Conservation (phyloP, 1,140 invertebrate genomes). For the Agrypnia vestita region DNA sequence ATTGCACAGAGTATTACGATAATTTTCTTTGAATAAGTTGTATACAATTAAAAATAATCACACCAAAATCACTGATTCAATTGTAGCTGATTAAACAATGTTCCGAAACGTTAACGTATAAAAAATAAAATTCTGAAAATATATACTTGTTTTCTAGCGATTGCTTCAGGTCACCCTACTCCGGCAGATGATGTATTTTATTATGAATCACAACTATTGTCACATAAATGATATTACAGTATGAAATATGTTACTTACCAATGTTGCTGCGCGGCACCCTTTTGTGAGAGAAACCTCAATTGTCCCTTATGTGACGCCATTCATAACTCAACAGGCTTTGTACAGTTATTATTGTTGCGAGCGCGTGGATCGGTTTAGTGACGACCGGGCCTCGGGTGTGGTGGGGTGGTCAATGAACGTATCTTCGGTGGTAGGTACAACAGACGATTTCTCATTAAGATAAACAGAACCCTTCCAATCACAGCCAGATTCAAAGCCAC, state of each 20-base stretch:
- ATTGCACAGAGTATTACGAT: too few species aligned
- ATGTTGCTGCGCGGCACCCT: slow-evolving; percentile 8
- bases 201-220: slow-evolving; percentile 56
- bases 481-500: too few species aligned
- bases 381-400: not conserved
- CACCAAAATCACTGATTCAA: too few species aligned
- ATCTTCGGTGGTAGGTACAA: too few species aligned
- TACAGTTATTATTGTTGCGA: slow-evolving; percentile 5
- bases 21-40: too few species aligned
- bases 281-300: slow-evolving; percentile 45
- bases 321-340: slow-evolving; percentile 35
- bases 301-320: slow-evolving; percentile 30
- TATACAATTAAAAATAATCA: too few species aligned
- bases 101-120: too few species aligned
- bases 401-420: not conserved
- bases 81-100: too few species aligned
- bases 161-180: not conserved
- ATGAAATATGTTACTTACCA: slow-evolving; percentile 57
- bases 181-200: slow-evolving; percentile 54
- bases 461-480: too few species aligned
- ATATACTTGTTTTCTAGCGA: not conserved
- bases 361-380: slow-evolving; percentile 6
- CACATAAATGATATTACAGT: slow-evolving; percentile 56
- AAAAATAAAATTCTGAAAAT: too few species aligned
- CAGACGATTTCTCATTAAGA: too few species aligned